Conservation (phyloP, 2,113 vertebrate genomes). For the Cyanoramphus novaezelandiae region DNA sequence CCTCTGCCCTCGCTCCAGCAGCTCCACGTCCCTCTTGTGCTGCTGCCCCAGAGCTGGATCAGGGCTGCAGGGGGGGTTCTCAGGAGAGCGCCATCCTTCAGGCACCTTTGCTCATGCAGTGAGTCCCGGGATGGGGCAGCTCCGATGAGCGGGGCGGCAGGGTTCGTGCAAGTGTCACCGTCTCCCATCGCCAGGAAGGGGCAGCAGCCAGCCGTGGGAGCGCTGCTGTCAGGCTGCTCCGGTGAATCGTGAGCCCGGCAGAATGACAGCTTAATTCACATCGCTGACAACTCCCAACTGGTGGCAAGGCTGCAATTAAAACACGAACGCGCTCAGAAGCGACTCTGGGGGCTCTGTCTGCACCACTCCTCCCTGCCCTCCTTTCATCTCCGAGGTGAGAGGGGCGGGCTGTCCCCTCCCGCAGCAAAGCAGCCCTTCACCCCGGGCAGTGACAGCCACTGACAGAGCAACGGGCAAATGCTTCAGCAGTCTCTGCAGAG, state of each 20-base stretch:
- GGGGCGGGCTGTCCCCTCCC: neutral
- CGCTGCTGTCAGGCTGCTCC: neutral
- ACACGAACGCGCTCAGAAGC: neutral
- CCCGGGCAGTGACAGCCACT: neutral
- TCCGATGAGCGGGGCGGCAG: accelerated
- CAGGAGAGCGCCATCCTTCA: neutral
- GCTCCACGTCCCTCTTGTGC: too few species aligned
- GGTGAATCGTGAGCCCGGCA: neutral
- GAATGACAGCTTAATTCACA: conserved; percentile 3
- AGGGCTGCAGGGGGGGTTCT: neutral
- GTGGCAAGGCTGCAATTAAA: neutral
- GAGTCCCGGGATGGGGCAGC: neutral
- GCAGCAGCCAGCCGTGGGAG: conserved; percentile 30
- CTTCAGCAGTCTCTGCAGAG: neutral
- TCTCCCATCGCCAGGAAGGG: neutral
- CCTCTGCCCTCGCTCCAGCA: too few species aligned
- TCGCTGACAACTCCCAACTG: neutral
- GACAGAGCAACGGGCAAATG: neutral
- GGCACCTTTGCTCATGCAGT: accelerated
- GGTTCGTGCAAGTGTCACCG: neutral
- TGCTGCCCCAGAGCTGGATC: neutral
- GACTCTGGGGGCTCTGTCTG: neutral
- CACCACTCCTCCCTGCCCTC: neutral
- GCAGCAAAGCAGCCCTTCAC: neutral
- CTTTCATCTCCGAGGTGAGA: neutral